Conservation (phyloP, 2,113 vertebrate genomes). For the Tupaia tana region DNA sequence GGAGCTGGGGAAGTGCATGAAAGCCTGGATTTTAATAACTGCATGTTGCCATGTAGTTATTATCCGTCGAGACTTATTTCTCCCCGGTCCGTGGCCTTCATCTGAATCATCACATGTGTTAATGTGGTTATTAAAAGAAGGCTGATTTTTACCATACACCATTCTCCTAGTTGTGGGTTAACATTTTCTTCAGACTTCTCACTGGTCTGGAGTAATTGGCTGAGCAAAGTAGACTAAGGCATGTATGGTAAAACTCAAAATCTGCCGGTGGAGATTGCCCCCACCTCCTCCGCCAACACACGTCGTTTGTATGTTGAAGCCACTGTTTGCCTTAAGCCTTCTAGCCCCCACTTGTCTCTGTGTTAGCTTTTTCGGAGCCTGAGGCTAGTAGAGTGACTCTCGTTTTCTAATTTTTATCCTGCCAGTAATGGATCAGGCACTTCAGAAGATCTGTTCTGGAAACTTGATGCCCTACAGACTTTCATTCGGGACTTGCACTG, state of each 20-base stretch:
- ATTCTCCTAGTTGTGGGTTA: slow-evolving; percentile 85
- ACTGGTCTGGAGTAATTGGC: slow-evolving; percentile 86
- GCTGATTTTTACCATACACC: slow-evolving; percentile 93
- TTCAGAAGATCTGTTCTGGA: slow-evolving; percentile 99
- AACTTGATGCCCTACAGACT: slow-evolving; percentile 97
- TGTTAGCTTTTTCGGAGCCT: slow-evolving; percentile 80
- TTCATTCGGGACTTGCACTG: slow-evolving; percentile 99
- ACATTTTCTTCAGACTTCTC: slow-evolving; percentile 84
- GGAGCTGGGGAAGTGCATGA: slow-evolving; percentile 93
- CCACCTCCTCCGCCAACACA: slow-evolving; percentile 64
- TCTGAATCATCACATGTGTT: slow-evolving; percentile 93
- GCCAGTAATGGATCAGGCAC: slow-evolving; percentile 97
- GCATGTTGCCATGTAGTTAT: slow-evolving; percentile 88
- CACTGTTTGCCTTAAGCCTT: slow-evolving; percentile 84
- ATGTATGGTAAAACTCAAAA: slow-evolving; percentile 91
- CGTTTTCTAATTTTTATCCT: slow-evolving; percentile 83
- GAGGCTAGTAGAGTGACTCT: slow-evolving; percentile 73
- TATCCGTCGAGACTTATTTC: slow-evolving; percentile 85
- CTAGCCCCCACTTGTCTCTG: slow-evolving; percentile 83
- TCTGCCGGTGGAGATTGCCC: slow-evolving; percentile 88
- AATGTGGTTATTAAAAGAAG: slow-evolving; percentile 95
- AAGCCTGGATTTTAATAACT: slow-evolving; percentile 88
- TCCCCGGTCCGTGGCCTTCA: slow-evolving; percentile 87
- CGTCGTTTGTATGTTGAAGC: slow-evolving; percentile 88
- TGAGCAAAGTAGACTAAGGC: slow-evolving; percentile 85